A percentile compares a stretch with the other conserved stretches of the same genome.
phyloP scores from a whole-genome alignment of 2,888 invertebrate species.

The Dryobotodes eremita region DNA sequence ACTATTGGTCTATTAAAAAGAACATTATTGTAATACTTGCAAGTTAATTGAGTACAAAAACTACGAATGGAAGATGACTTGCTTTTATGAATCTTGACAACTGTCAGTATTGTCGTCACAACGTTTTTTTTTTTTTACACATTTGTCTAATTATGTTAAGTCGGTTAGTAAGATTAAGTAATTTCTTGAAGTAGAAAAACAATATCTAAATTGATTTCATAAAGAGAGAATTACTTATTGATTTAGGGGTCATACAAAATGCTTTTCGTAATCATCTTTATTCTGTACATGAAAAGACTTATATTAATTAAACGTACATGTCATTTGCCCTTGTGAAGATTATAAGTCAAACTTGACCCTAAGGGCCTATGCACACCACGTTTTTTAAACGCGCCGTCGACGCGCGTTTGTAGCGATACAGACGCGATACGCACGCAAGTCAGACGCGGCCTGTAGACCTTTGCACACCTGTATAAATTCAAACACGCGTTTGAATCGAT shows the following conservation, averaged over 20 bases:
- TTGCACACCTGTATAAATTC: too few relatives aligned
- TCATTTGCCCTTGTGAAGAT: conserved; percentile 34
- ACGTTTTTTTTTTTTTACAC: neutral
- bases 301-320: conserved; percentile 35
- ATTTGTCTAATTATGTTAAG: neutral
- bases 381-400: too few relatives aligned
- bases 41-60: conserved; percentile 42
- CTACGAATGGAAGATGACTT: conserved; percentile 48
- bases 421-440: too few relatives aligned
- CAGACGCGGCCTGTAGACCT: too few relatives aligned
- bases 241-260: conserved; percentile 37
- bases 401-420: too few relatives aligned
- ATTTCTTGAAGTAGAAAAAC: conserved; percentile 7
- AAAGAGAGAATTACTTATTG: conserved; percentile 7
- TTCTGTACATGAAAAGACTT: conserved; percentile 41
- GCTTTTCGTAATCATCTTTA: conserved; percentile 27
- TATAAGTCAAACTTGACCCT: conserved; percentile 10
- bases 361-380: too few relatives aligned
- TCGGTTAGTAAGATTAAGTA: neutral
- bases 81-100: conserved; percentile 5
- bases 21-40: conserved; percentile 39
- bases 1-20: conserved; percentile 4
- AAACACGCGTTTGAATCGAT: too few relatives aligned
- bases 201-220: conserved; percentile 43
- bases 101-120: neutral